Base-by-base conservation (phyloP, 1,140 invertebrate species). In the Bombus consobrinus region DNA sequence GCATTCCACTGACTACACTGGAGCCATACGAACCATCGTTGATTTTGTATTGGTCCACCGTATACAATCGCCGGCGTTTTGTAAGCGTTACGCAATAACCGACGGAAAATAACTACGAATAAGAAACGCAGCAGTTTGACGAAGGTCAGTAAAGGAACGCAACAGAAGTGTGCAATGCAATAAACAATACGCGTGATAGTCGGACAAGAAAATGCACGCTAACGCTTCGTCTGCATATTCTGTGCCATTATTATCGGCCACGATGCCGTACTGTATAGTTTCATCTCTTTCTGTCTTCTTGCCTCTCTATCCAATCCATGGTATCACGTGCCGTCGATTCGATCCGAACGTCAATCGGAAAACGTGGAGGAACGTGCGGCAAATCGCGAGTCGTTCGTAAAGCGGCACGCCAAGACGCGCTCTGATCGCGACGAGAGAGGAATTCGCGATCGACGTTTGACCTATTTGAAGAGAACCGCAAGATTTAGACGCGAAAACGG, bases 381-480 rank as follows among this genome's bases (percentile, higher is more conserved):
- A 68, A 83, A 87, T 89, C 80, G 85, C 69, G 64, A 57, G 10
- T 5, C 34, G 4, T 3, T 53, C 3, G 25, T 62, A 13, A 43
- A 41, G n/a, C 57, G 15, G 53, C 62, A 43, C 57, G 28, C 68
- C 43, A 53, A 73, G 80, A 73, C 43, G 53, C 64, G 41, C 76
- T 47, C 28, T 10, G 72, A 69, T 87, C 85, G 75, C 64, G 75
- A 77, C 64, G 66, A 88, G 87, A 85, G 75, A 73, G 75, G 76
- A 89, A 79, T 80, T 84, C 69, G 75, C 43, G 87, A 88, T 86
- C 86, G 25, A 89, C 79, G 79, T 37, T 62, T 76, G 86, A 89
- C 87, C 88, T 81, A 85, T 89, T 89, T 86, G 68, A 87, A 71
- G 81, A 87, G 88, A 43, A 68, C 41, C 80, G 80, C 59, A 59